A percentile compares a stretch with the other conserved stretches of the same genome.
These are phyloP conservation scores for Trididemnum clinides DNA, from an alignment of 23 tunicate species.

Conservation along the genomic window DNA sequence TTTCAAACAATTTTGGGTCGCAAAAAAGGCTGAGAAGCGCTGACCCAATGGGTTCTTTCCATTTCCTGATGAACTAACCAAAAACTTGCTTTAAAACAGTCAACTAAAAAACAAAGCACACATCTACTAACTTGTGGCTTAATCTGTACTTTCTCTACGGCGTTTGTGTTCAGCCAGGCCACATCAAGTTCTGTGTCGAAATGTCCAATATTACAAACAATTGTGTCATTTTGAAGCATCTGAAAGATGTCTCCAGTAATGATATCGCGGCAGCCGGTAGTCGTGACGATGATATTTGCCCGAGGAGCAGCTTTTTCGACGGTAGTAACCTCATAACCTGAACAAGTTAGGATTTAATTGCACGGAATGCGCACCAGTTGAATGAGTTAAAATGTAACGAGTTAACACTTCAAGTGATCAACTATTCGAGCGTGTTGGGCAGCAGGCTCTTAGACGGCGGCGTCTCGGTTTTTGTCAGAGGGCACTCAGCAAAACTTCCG, in stretches of 20 bases:
- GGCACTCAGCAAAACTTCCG: too few species aligned
- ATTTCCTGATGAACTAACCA: too few species aligned
- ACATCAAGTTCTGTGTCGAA: conserved; percentile 94
- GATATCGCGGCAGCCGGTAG: conserved; percentile 96
- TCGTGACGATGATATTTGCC: conserved; percentile 94
- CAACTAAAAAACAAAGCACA: background rate
- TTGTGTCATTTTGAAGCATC: conserved; percentile 80
- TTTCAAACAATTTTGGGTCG: too few species aligned
- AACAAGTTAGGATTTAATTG: background rate
- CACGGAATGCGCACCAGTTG: too few species aligned
- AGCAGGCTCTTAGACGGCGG: too few species aligned
- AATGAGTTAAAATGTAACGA: too few species aligned
- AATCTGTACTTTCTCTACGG: conserved; percentile 74
- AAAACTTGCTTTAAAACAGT: background rate
- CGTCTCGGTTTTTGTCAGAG: too few species aligned
- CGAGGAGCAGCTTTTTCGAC: conserved; percentile 93
- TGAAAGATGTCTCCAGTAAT: conserved; percentile 76
- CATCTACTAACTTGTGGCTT: conserved; percentile 93
- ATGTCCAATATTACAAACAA: conserved; percentile 98
- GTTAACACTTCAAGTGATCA: too few species aligned
- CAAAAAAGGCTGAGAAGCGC: too few species aligned
- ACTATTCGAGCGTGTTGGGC: too few species aligned
- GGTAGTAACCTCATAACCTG: conserved; percentile 91
- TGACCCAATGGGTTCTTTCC: too few species aligned
- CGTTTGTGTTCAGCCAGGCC: conserved; percentile 91